Base-by-base conservation (phyloP, 2,888 invertebrate genomes). In the Sphecodes monilicornis region DNA sequence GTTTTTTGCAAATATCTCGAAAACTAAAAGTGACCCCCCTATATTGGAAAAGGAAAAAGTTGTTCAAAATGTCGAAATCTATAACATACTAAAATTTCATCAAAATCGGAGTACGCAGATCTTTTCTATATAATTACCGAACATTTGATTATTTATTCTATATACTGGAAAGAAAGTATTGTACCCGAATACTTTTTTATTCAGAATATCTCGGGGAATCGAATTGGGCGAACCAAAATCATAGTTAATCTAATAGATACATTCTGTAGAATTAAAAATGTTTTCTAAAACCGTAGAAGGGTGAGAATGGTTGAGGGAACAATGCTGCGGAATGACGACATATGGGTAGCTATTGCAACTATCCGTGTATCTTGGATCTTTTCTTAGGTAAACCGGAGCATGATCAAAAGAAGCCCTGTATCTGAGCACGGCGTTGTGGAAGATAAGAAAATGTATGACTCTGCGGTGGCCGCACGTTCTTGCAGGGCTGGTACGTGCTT, bases 391-490 rank as follows among this genome's bases (percentile, higher is more conserved):
- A 29, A 60, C 29, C 18, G 29, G 32, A 60, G 60, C 60, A 29
- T 36, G 36, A 66, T 66, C 66, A 66, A 68, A 39, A 39, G 39
- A 68, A 36, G 68, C 18, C 29, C 29, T 32, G 60, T 29, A 32
- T 68, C 68, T n/a, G 6, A 13, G 39, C 39, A 22, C n/a, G 36
- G 10, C 10, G 22, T 0, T 26, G 11, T 18, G 36, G 50, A 57
- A 32, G 72, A 68, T 83, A 70, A 80, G 76, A 39, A 66, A 46
- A 39, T 22, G 32, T 46, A 46, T 18, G 36, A 46, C 39, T 18
- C 60, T 29, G 46, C 43, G 46, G 41, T 64, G 32, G 46, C n/a
- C 11, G 60, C 50, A 66, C 72, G 68, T 72, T 71, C 76, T 72
- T 66, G 22, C 36, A 26, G 16, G 39, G 66, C 22, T 18, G 39